Base-by-base conservation (phyloP, 2,113 vertebrate species). In the Grallaria varia region DNA sequence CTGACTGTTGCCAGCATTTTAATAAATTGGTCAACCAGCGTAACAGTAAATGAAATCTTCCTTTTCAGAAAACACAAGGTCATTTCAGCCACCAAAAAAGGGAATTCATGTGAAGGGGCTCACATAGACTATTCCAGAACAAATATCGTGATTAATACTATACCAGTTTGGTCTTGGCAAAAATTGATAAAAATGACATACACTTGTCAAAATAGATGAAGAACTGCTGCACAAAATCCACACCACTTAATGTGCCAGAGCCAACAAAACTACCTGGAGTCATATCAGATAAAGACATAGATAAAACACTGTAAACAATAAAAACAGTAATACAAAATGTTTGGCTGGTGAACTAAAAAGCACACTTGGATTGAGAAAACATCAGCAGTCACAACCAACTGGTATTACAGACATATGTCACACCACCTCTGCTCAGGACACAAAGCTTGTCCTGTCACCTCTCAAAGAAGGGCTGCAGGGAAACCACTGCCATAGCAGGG, bases 171-270 rank as follows among this genome's bases (percentile, higher is more conserved):
- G 37, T 87, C 64, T 90, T 85, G 47, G 85, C 49, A 84, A 90
- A 93, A 93, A 95, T 72, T 96, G 93, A 96, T 96, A 69, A 95
- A 97, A 96, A 95, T 94, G 45, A 96, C 83, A 92, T 92, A 82
- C 52, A n/a, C 62, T 68, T 84, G 88, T 97, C 94, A 93, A 95
- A 95, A 95, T 23, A 69, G 45, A 97, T 93, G 39, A 97, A 95
- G 80, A 97, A 96, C 40, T 93, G 55, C 85, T 84, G 53, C 60
- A 78, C 83, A 89, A 77, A 84, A 81, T 73, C 94, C 78, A 92
- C 76, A 71, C 39, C 84, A 72, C 79, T 82, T 97, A 96, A 96
- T 66, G 68, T 94, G 87, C 71, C 87, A 96, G 19, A 95, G 52
- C 88, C 64, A 97, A 85, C 78, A 96, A 84, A 97, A 89, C 59